These are phyloP conservation scores for Lampris megalopsis DNA, from an alignment of 2,113 vertebrate genomes.

Conservation along the genomic window DNA sequence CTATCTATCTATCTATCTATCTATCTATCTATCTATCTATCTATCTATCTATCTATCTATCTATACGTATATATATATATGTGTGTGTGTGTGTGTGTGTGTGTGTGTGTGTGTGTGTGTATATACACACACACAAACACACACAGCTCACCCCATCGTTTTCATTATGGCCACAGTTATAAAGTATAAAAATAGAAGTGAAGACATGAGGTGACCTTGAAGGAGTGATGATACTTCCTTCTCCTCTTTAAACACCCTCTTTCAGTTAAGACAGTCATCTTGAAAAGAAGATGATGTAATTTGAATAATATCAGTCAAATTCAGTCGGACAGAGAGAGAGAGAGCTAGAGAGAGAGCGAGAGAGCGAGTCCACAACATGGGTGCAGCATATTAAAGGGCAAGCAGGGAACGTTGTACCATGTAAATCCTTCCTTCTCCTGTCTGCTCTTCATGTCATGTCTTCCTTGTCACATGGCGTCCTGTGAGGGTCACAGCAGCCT, in stretches of 20 bases:
- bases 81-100: too few species aligned
- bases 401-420: not conserved
- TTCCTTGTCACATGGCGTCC: too few species aligned
- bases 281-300: constrained; percentile 68
- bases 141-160: constrained; percentile 64
- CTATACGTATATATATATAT: too few species aligned
- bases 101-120: too few species aligned
- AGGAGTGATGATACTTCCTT: constrained; percentile 38
- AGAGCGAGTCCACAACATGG: not conserved
- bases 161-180: constrained; percentile 56
- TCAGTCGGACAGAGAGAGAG: constrained; percentile 13
- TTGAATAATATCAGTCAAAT: constrained; percentile 59
- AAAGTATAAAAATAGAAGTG: constrained; percentile 56
- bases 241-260: constrained; percentile 39
- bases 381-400: not conserved
- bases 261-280: constrained; percentile 66
- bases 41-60: too few species aligned
- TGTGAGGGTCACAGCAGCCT: too few species aligned
- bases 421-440: not conserved
- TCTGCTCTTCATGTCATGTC: too few species aligned
- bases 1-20: too few species aligned
- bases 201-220: constrained; percentile 63
- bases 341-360: not conserved
- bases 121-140: too few species aligned
- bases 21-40: too few species aligned